Conservation (phyloP, 2,797 vertebrate species). For the Peromyscus nudipes region DNA sequence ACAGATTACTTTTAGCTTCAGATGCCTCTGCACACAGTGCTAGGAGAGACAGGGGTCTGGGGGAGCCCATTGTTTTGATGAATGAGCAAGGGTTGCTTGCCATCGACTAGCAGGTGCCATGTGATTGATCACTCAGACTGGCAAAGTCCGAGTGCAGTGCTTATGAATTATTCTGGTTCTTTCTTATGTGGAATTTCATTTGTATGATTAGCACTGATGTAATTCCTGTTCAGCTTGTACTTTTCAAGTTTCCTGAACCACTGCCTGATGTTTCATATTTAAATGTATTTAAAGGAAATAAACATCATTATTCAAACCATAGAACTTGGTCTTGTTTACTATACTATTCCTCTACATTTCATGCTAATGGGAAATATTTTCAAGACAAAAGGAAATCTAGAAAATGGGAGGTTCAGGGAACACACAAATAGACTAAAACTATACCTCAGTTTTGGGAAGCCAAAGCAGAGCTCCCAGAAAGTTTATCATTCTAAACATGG, state of each 20-base stretch:
- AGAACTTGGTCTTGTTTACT: slow-evolving; percentile 52
- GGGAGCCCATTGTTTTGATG: not conserved
- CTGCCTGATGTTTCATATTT: slow-evolving; percentile 88
- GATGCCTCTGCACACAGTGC: slow-evolving; percentile 53
- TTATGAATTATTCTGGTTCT: slow-evolving; percentile 80
- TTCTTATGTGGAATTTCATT: slow-evolving; percentile 82
- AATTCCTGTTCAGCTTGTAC: slow-evolving; percentile 86
- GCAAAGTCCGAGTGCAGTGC: slow-evolving; percentile 80
- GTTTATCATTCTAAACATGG: slow-evolving; percentile 45
- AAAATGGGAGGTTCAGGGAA: not conserved
- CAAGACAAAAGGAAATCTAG: slow-evolving; percentile 14
- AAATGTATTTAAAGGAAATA: slow-evolving; percentile 90
- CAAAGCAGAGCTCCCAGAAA: not conserved
- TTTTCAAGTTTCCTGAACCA: slow-evolving; percentile 84
- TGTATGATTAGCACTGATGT: slow-evolving; percentile 85
- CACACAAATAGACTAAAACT: not conserved
- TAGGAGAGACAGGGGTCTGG: not conserved
- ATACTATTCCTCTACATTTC: slow-evolving; percentile 42
- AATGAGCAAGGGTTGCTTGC: slow-evolving; percentile 65
- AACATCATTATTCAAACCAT: slow-evolving; percentile 84
- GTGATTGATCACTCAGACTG: slow-evolving; percentile 36
- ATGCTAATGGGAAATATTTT: slow-evolving; percentile 31
- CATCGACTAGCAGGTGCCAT: slow-evolving; percentile 34
- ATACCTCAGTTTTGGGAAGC: slow-evolving; percentile 8
- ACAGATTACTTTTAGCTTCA: slow-evolving; percentile 61